Base-by-base conservation (phyloP, 2,113 vertebrate genomes). In the Caranx ignobilis region DNA sequence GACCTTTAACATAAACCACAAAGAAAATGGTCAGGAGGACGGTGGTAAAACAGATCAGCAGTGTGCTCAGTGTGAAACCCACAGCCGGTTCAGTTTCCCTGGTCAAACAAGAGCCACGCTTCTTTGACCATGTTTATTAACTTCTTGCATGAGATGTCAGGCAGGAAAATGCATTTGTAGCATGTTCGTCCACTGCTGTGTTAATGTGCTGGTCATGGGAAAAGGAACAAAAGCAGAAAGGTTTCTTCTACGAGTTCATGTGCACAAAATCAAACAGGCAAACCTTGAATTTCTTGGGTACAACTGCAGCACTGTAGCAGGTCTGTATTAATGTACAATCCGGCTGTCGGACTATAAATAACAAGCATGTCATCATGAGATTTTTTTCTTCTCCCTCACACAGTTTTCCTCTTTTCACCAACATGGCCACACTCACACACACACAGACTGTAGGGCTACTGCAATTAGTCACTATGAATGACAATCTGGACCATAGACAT, bases 291-390 rank as follows among this genome's bases (percentile, higher is more conserved):
- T n/a, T 59, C 68, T 35, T 41, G 37, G 48, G 54, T 41, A 77
- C 68, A 70, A 65, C 52, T 60, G 57, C 43, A 34, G 54, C 65
- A 41, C 37, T 50, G 56, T 31, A 69, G 64, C 64, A 13, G 41
- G 43, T 77, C 60, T 62, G 12, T 73, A 57, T 74, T 52, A 65
- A 75, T 15, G 50, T 67, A 37, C 39, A 45, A 77, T 77, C 71
- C 37, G 1, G 15, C 60, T 74, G 68, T 34, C 26, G 54, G 43
- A 71, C 60, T 83, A 89, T 83, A 87, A 82, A 85, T 85, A 88
- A 81, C 79, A 85, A 56, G 43, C 32, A 13, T 64, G 55, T 48
- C 69, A 75, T 75, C 75, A 26, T 63, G 37, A 70, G 39, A 70
- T 60, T 50, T 63, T 50, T 37, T 62, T 31, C 3, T 3, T 34